Percentiles rank a stretch among this genome's conserved stretches.
Conservation (phyloP, 2,888 invertebrate genomes). For the Orthosia incerta region DNA sequence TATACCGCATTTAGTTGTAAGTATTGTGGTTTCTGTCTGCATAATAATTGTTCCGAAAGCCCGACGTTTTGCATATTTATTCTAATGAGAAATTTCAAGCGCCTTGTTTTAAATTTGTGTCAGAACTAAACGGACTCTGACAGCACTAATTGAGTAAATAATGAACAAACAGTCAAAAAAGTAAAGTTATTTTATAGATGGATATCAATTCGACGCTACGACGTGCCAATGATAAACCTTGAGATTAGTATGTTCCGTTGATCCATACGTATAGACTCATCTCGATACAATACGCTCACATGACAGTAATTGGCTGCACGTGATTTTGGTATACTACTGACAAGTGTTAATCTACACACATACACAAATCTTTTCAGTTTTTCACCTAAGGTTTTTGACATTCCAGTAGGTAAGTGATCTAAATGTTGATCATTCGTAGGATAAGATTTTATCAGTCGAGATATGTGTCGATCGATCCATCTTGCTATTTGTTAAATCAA, state of each 20-base stretch:
- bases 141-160: neutral
- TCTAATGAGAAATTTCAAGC: conserved; percentile 13
- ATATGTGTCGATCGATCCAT: conserved; percentile 17
- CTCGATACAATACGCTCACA: conserved; percentile 23
- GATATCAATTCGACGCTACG: neutral
- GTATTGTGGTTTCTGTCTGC: conserved; percentile 10
- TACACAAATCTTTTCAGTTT: neutral
- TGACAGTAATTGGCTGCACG: conserved; percentile 30
- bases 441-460: conserved; percentile 35
- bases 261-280: conserved; percentile 14
- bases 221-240: neutral
- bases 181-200: neutral
- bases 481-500: conserved; percentile 13
- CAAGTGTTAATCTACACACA: neutral
- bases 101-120: neutral
- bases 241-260: conserved; percentile 22
- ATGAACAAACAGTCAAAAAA: neutral
- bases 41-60: conserved; percentile 14
- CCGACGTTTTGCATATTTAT: conserved; percentile 13
- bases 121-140: neutral
- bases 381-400: neutral
- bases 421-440: neutral
- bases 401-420: neutral
- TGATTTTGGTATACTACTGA: conserved; percentile 16
- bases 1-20: neutral